Conservation (phyloP, 1,140 invertebrate species). For the Episyrphus balteatus region DNA sequence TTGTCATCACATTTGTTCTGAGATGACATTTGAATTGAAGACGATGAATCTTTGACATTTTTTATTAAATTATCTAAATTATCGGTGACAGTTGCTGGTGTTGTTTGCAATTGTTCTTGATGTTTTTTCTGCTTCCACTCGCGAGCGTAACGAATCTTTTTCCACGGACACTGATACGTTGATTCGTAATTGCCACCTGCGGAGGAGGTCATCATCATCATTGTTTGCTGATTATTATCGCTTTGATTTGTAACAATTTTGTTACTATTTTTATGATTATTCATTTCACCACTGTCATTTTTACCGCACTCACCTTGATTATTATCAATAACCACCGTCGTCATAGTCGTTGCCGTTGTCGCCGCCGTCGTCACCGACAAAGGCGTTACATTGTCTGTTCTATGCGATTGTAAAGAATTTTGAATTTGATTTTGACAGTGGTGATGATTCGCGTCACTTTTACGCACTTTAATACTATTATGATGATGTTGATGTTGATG, state of each 20-base stretch:
- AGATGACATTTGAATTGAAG: too few relatives aligned
- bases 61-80: too few relatives aligned
- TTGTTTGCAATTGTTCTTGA: conserved; percentile 22
- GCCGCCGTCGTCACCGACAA: not conserved
- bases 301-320: not conserved
- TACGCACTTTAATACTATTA: not conserved
- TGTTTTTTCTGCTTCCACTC: conserved; percentile 31
- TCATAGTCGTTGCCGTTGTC: not conserved
- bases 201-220: not conserved
- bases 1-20: too few relatives aligned
- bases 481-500: conserved; percentile 4
- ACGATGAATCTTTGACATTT: too few relatives aligned
- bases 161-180: conserved; percentile 32
- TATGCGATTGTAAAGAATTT: not conserved
- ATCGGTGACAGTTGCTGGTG: conserved; percentile 1
- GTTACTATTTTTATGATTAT: not conserved
- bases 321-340: not conserved
- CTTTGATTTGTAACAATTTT: not conserved
- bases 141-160: conserved; percentile 32
- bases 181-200: conserved; percentile 18
- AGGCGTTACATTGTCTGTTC: too few relatives aligned
- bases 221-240: not conserved
- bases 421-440: not conserved
- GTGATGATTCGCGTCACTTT: not conserved
- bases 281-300: not conserved